phyloP scores from a whole-genome alignment of 2,888 invertebrate genomes.

The Camponotus fellah region DNA sequence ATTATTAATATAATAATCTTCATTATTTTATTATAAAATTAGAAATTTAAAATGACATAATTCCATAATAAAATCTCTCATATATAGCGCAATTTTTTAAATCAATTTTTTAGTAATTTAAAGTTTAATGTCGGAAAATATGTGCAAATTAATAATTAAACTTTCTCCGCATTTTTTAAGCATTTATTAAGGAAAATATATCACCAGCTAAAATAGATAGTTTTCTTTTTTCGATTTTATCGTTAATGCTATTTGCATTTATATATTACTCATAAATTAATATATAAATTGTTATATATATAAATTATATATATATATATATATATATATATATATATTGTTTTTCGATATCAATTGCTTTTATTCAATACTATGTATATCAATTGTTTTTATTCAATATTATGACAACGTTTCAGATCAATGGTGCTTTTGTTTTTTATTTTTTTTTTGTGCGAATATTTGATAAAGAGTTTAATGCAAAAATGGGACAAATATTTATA shows the following conservation, averaged over 20 bases:
- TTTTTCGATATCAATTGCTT: no score
- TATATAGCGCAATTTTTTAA: not conserved
- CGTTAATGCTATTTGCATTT: not conserved
- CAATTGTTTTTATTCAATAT: conserved; percentile 22
- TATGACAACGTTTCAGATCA: conserved; percentile 11
- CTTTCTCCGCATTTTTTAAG: not conserved
- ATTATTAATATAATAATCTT: conserved; percentile 3
- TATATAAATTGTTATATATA: no score
- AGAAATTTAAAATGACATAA: not conserved
- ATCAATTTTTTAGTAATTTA: not conserved
- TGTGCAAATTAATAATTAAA: conserved; percentile 15
- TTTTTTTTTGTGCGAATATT: conserved; percentile 7
- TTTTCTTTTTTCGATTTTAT: conserved; percentile 11
- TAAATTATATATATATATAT: no score
- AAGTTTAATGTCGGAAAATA: not conserved
- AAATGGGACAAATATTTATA: not conserved
- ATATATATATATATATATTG: no score
- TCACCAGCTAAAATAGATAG: not conserved
- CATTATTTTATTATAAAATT: not conserved
- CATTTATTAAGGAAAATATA: conserved; percentile 9
- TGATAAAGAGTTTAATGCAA: not conserved
- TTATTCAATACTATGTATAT: no score
- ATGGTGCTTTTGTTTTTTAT: not conserved
- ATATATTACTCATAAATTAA: not conserved
- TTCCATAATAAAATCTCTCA: not conserved